Evolutionary conservation across 2,797 vertebrate species (phyloP), one percentile per base, ranked within the genome.

Genomic region (Spheniscus humboldti): DNA sequence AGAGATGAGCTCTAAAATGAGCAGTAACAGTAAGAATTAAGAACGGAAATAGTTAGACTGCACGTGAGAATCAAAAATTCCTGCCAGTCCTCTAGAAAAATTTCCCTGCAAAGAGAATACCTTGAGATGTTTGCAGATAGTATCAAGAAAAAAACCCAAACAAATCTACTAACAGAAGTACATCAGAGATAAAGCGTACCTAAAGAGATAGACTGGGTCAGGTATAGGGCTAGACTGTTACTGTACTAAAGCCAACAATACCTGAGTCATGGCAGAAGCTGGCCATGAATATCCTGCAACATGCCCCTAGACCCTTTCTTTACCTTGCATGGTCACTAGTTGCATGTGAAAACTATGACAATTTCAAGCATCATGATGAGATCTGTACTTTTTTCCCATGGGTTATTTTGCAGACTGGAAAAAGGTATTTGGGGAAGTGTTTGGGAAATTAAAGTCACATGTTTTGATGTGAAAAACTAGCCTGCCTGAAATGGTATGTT

Each of bases 361-460:
- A 22, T 66, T 83, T 78, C 59, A 68, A 90, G 39, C 62, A 76
- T 33, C 17, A 6, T 7, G 6, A 81, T 33, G 47, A 88, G 43
- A 88, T 55, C 55, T 84, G 37, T 53, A 23, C 39, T 50, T 72
- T 45, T 66, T 94, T 75, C 24, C 73, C 83, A 37, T 8, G 39
- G 27, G 7, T 71, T 81, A 63, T 88, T 95, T 86, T 92, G 48
- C 59, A 90, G 62, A 68, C 66, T 81, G 45, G 59, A 84, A 91
- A 86, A 87, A 77, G 10, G 45, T 79, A 94, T 75, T 81, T 75
- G 59, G 43, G 48, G 57, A 78, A 57, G 68, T n/a, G 50, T 57
- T 77, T 96, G 68, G 91, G 89, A 96, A 96, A 71, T 55, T 37
- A 13, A 88, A 80, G 48, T 91, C 66, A 80, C 59, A 53, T 37